Percentiles rank a stretch among this genome's conserved stretches.
phyloP scores from a whole-genome alignment of 2,797 vertebrate species.

The Peromyscus nudipes region DNA sequence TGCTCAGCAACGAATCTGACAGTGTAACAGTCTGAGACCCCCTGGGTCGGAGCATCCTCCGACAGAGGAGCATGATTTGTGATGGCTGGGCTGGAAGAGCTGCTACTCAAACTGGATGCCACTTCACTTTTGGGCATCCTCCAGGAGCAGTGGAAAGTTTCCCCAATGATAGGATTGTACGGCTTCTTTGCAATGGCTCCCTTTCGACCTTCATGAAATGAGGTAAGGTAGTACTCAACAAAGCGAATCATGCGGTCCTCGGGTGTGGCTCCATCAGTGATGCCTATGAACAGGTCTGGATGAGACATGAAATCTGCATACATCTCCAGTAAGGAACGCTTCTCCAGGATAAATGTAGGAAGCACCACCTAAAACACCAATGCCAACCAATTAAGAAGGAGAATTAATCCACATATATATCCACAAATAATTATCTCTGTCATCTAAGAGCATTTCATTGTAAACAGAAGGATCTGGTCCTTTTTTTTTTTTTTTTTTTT shows the following conservation, averaged over 20 bases:
- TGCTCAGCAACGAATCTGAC: constrained; percentile 98
- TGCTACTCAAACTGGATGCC: constrained; percentile 59
- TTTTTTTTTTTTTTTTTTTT: too few species aligned
- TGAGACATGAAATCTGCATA: constrained; percentile 99
- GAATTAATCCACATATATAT: neutral
- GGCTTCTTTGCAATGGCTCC: constrained; percentile 99
- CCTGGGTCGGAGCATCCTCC: constrained; percentile 75
- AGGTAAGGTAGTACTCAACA: constrained; percentile 99
- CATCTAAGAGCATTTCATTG: too few species aligned
- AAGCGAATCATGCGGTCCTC: constrained; percentile 98
- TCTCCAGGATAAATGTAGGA: constrained; percentile 98
- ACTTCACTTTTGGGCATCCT: constrained; percentile 88
- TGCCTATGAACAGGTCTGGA: constrained; percentile 95
- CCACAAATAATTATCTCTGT: neutral
- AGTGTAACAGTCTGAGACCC: constrained; percentile 89
- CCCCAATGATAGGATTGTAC: constrained; percentile 99
- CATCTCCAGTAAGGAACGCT: constrained; percentile 98
- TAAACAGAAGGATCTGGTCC: too few species aligned
- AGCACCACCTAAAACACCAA: constrained; percentile 94
- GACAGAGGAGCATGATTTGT: constrained; percentile 78
- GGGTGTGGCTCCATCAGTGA: constrained; percentile 92
- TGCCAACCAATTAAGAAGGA: constrained; percentile 44
- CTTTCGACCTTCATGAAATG: constrained; percentile 98
- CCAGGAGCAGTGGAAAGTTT: constrained; percentile 99
- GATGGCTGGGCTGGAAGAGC: constrained; percentile 70